A percentile compares a stretch with the other conserved stretches of the same genome.
Evolutionary conservation across 2,797 vertebrate species (phyloP).

Genomic region (Betta splendens): DNA sequence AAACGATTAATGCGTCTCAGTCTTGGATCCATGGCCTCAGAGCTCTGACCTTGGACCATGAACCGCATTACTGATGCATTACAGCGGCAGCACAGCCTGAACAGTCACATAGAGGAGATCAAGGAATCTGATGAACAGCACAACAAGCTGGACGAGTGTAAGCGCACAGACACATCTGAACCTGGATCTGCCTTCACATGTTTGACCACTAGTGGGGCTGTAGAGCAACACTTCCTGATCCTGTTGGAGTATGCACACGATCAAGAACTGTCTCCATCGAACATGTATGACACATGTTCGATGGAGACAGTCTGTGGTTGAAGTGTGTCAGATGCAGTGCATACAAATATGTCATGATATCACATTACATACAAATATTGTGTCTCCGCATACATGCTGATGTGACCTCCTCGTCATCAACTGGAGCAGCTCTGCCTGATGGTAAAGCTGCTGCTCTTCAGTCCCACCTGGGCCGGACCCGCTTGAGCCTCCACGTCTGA

Average conservation of each 20-base stretch:
- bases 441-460: slow-evolving; percentile 28
- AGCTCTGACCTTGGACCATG: slow-evolving; percentile 68
- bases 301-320: no score
- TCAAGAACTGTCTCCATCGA: no score
- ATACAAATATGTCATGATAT: no score
- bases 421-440: no score
- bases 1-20: slow-evolving; percentile 61
- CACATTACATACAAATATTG: slow-evolving; percentile 1
- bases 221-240: no score
- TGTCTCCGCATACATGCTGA: slow-evolving; percentile 35
- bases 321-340: no score
- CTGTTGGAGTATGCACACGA: no score
- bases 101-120: slow-evolving; percentile 58
- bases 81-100: slow-evolving; percentile 59
- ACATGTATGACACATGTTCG: no score
- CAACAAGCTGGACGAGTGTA: slow-evolving; percentile 31
- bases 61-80: slow-evolving; percentile 69
- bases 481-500: slow-evolving; percentile 25
- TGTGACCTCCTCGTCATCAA: slow-evolving; percentile 41
- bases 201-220: no score
- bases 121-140: slow-evolving; percentile 44
- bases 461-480: slow-evolving; percentile 32
- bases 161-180: slow-evolving; percentile 44
- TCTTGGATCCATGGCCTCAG: slow-evolving; percentile 45
- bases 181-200: slow-evolving; percentile 35